A percentile compares a stretch with the other conserved stretches of the same genome.
These are phyloP conservation scores for Tachina lurida DNA, from an alignment of 2,888 invertebrate genomes.

Conservation along the genomic window DNA sequence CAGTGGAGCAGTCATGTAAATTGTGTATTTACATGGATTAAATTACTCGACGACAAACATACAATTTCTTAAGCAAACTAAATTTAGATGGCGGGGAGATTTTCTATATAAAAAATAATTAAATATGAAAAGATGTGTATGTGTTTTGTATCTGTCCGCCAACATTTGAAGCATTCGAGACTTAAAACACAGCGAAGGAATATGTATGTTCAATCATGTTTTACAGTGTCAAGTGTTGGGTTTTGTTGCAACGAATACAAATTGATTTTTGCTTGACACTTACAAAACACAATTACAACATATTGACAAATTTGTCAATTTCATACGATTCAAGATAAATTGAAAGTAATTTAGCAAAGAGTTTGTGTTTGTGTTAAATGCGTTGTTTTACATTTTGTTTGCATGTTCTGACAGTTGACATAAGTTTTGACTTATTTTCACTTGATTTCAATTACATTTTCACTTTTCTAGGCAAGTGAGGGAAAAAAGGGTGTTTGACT, in stretches of 20 bases:
- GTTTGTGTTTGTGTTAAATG: too few relatives aligned
- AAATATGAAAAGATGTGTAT: background rate
- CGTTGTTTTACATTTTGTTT: too few relatives aligned
- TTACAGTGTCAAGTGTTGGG: slow-evolving; percentile 34
- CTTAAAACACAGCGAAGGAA: background rate
- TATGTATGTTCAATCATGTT: background rate
- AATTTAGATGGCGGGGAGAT: background rate
- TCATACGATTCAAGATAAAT: slow-evolving; percentile 47
- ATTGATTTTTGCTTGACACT: slow-evolving; percentile 56
- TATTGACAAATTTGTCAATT: slow-evolving; percentile 67
- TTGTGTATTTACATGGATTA: slow-evolving; percentile 60
- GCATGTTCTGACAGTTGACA: too few relatives aligned
- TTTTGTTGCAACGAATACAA: slow-evolving; percentile 26
- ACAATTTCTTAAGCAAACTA: slow-evolving; percentile 46
- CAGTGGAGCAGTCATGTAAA: slow-evolving; percentile 50
- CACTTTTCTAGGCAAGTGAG: too few relatives aligned
- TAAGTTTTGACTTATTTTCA: too few relatives aligned
- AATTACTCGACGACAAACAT: slow-evolving; percentile 54
- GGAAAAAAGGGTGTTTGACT: too few relatives aligned
- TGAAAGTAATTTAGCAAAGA: slow-evolving; percentile 43
- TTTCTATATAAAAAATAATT: background rate
- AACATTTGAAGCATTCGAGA: background rate
- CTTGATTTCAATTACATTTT: too few relatives aligned
- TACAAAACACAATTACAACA: slow-evolving; percentile 67
- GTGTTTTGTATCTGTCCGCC: background rate